Evolutionary conservation across 1,140 invertebrate species (phyloP).

Genomic region (Drosophila kurseongensis): DNA sequence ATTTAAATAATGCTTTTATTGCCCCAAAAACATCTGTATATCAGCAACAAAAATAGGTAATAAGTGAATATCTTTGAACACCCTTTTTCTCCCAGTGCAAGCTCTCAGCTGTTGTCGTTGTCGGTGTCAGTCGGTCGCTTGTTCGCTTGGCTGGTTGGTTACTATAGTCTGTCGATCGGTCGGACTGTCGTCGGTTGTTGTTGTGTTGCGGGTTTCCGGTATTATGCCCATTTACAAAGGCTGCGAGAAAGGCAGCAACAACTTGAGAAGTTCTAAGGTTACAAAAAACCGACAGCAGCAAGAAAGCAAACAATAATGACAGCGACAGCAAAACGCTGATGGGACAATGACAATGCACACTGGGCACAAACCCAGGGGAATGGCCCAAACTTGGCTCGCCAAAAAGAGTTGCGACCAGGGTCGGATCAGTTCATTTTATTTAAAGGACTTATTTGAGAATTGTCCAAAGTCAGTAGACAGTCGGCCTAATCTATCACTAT

Average conservation of each 20-base stretch:
- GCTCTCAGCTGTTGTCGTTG: constrained; percentile 54
- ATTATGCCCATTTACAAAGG: constrained; percentile 79
- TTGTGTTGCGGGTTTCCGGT: constrained; percentile 75
- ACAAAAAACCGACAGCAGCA: constrained; percentile 60
- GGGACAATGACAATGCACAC: constrained; percentile 43
- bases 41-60: too few relatives aligned
- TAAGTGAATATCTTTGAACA: too few relatives aligned
- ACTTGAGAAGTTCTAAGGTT: constrained; percentile 78
- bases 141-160: constrained; percentile 43
- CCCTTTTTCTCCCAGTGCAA: constrained; percentile 5
- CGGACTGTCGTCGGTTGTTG: constrained; percentile 26
- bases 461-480: too few relatives aligned
- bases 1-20: too few relatives aligned
- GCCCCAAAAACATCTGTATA: too few relatives aligned
- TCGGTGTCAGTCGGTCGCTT: constrained; percentile 53
- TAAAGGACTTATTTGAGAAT: too few relatives aligned
- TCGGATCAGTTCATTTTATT: constrained; percentile 3
- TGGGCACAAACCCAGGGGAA: constrained; percentile 17
- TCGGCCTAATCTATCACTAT: too few relatives aligned
- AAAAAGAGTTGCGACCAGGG: constrained; percentile 9
- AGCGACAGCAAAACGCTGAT: constrained; percentile 61
- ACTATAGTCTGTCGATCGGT: constrained; percentile 44
- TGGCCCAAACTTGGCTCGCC: background rate
- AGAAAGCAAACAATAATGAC: constrained; percentile 77
- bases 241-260: constrained; percentile 62